Evolutionary conservation across 2,888 invertebrate species (phyloP).

Genomic region (Apotomis capreana): DNA sequence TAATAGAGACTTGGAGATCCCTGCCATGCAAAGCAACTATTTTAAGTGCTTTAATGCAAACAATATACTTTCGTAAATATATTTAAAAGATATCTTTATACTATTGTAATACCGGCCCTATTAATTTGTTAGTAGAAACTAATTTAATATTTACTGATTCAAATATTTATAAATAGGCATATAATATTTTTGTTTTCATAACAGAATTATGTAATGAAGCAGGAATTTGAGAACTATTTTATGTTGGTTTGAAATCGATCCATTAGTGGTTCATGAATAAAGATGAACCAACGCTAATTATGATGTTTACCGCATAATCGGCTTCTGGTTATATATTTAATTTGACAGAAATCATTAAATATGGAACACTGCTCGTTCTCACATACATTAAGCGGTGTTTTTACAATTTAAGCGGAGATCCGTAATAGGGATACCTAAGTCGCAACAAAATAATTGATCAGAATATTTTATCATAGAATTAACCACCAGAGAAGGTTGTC

Average conservation of each 20-base stretch:
- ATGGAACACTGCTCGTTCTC: background rate
- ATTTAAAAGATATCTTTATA: no score
- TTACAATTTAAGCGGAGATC: background rate
- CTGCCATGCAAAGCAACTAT: no score
- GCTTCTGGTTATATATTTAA: constrained; percentile 7
- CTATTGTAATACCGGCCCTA: no score
- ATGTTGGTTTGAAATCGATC: constrained; percentile 27
- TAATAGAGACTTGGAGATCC: no score
- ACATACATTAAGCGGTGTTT: constrained; percentile 23
- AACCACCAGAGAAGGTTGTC: no score
- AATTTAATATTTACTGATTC: no score
- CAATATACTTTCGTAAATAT: no score
- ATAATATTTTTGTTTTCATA: background rate
- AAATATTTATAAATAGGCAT: no score
- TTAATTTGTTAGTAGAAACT: no score
- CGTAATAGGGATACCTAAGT: background rate
- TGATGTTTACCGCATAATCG: background rate
- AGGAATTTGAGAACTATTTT: constrained; percentile 15
- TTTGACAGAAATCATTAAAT: constrained; percentile 3
- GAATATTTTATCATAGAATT: no score
- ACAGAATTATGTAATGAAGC: background rate
- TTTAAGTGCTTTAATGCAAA: no score
- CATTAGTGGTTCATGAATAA: constrained; percentile 33
- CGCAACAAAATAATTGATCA: background rate
- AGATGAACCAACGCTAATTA: constrained; percentile 15